A percentile compares a stretch with the other conserved stretches of the same genome.
phyloP scores from a whole-genome alignment of 2,797 vertebrate species.

The Silurus lanzhouensis region DNA sequence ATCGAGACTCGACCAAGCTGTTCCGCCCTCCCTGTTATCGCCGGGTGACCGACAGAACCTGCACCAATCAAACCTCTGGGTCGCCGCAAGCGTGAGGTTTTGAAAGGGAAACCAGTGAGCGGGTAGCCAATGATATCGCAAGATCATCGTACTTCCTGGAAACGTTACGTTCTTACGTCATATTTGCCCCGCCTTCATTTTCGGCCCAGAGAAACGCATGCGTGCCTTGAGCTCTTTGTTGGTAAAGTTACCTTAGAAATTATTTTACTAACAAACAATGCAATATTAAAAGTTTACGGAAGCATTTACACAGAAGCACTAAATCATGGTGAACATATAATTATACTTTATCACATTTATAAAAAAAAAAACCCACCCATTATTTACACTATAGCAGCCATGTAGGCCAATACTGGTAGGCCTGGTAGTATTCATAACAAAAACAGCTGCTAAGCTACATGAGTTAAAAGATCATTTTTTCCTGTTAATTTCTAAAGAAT shows the following conservation, averaged over 20 bases:
- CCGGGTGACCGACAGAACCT: constrained; percentile 33
- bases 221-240: constrained; percentile 31
- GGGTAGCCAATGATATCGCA: constrained; percentile 46
- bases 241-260: constrained; percentile 13
- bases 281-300: not conserved
- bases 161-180: constrained; percentile 25
- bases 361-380: not conserved
- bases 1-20: constrained; percentile 45
- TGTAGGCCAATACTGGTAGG: constrained; percentile 8
- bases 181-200: not conserved
- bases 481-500: not conserved
- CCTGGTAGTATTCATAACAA: constrained; percentile 19
- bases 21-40: constrained; percentile 55
- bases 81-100: constrained; percentile 10
- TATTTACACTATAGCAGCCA: not conserved
- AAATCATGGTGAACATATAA: not conserved
- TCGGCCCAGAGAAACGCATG: constrained; percentile 40
- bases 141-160: constrained; percentile 47
- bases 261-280: not conserved
- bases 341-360: not conserved
- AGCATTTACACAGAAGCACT: not conserved
- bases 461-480: not conserved
- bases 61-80: constrained; percentile 45
- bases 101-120: constrained; percentile 19
- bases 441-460: constrained; percentile 31